A percentile compares a stretch with the other conserved stretches of the same genome.
These are phyloP conservation scores for Sebastes matsubarae DNA, from an alignment of 2,797 vertebrate genomes.

Conservation along the genomic window DNA sequence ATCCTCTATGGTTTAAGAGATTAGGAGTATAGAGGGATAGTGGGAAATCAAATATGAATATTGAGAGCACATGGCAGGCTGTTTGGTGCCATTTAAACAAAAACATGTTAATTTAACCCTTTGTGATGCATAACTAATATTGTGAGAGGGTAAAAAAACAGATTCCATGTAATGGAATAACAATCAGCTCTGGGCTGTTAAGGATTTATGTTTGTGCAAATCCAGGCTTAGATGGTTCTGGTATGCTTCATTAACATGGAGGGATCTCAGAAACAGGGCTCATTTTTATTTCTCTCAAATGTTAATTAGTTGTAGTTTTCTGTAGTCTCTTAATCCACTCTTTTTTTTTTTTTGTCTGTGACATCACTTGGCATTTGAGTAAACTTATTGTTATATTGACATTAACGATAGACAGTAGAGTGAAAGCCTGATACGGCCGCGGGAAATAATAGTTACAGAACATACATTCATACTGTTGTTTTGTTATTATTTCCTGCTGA, in stretches of 20 bases:
- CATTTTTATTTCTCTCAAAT: slow-evolving; percentile 15
- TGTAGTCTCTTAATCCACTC: background rate
- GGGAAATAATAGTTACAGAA: background rate
- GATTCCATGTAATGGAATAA: slow-evolving; percentile 21
- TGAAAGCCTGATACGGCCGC: background rate
- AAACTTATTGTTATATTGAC: background rate
- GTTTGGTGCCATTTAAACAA: slow-evolving; percentile 27
- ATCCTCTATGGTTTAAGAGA: background rate
- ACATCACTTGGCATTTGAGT: too few relatives aligned
- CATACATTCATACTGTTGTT: background rate
- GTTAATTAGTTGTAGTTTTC: slow-evolving; percentile 22
- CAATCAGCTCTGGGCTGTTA: slow-evolving; percentile 29
- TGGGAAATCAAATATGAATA: slow-evolving; percentile 10
- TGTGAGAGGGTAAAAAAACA: background rate
- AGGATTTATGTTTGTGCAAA: slow-evolving; percentile 33
- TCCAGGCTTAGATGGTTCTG: slow-evolving; percentile 25
- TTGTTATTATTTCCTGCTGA: background rate
- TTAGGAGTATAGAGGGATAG: background rate
- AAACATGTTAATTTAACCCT: slow-evolving; percentile 40
- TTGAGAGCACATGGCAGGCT: background rate
- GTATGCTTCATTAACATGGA: slow-evolving; percentile 17
- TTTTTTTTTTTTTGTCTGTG: background rate
- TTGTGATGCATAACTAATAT: slow-evolving; percentile 22
- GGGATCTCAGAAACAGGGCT: slow-evolving; percentile 8
- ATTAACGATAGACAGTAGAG: background rate